Percentiles rank a stretch among this genome's conserved stretches.
phyloP scores from a whole-genome alignment of 1,140 invertebrate genomes.

The Cryptotermes secundus region DNA sequence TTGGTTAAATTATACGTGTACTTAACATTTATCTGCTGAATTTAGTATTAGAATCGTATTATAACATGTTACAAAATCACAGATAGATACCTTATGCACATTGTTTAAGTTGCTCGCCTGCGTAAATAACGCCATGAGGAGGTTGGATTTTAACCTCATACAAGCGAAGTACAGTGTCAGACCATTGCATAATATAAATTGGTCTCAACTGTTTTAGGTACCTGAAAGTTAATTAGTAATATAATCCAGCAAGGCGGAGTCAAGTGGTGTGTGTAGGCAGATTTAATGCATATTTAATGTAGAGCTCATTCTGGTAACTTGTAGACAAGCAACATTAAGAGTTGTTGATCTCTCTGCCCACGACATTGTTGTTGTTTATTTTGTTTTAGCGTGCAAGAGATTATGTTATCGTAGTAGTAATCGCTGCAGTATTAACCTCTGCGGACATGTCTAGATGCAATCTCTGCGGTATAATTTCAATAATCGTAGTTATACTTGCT shows the following conservation, averaged over 20 bases:
- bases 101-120: no score
- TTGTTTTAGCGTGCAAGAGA: background rate
- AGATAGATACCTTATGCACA: no score
- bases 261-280: background rate
- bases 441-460: background rate
- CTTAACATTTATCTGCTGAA: no score
- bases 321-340: background rate
- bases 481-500: background rate
- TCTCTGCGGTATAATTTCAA: background rate
- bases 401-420: background rate
- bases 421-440: background rate
- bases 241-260: background rate
- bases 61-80: no score
- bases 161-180: background rate
- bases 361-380: background rate
- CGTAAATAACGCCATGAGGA: no score
- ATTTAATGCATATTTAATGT: conserved; percentile 20
- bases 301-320: background rate
- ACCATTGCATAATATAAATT: background rate
- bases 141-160: background rate
- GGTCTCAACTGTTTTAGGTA: background rate
- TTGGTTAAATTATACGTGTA: no score
- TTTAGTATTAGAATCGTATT: no score
- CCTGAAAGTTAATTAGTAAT: conserved; percentile 12
- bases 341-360: background rate